Conservation (phyloP, 2,888 invertebrate genomes). For the Euplagia quadripunctaria region DNA sequence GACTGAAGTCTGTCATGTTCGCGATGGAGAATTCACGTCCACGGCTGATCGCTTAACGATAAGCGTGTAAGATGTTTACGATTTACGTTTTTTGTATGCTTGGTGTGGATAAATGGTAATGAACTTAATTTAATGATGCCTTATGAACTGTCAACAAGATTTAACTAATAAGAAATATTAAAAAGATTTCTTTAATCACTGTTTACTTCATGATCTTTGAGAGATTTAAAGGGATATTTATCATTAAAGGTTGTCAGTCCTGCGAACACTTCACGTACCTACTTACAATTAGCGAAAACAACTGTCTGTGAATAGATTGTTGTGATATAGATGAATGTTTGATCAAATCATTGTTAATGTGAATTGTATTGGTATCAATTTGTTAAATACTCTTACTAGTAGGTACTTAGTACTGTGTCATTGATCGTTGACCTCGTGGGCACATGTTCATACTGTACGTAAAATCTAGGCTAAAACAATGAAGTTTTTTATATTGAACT, state of each 20-base stretch:
- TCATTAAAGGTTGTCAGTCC: too few species aligned
- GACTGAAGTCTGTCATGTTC: conserved; percentile 60
- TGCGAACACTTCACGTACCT: too few species aligned
- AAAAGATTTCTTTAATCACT: too few species aligned
- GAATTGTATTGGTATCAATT: conserved; percentile 44
- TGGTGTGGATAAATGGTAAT: conserved; percentile 40
- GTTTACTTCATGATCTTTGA: too few species aligned
- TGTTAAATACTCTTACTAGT: conserved; percentile 15
- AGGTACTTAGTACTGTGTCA: background rate
- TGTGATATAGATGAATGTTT: conserved; percentile 33
- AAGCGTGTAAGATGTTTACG: conserved; percentile 68
- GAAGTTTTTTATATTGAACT: background rate
- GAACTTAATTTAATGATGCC: conserved; percentile 28
- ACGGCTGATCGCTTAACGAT: conserved; percentile 60
- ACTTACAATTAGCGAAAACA: conserved; percentile 7
- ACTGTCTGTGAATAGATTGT: conserved; percentile 21
- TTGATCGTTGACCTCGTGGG: background rate
- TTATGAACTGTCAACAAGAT: conserved; percentile 21
- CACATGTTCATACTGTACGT: background rate
- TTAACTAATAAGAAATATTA: too few species aligned
- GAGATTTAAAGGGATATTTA: too few species aligned
- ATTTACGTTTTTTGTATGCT: conserved; percentile 56
- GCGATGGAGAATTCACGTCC: conserved; percentile 42
- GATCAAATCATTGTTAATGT: conserved; percentile 36
- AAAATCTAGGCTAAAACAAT: background rate